These are phyloP conservation scores for Leuciscus waleckii DNA, from an alignment of 2,797 vertebrate species.

Conservation along the genomic window DNA sequence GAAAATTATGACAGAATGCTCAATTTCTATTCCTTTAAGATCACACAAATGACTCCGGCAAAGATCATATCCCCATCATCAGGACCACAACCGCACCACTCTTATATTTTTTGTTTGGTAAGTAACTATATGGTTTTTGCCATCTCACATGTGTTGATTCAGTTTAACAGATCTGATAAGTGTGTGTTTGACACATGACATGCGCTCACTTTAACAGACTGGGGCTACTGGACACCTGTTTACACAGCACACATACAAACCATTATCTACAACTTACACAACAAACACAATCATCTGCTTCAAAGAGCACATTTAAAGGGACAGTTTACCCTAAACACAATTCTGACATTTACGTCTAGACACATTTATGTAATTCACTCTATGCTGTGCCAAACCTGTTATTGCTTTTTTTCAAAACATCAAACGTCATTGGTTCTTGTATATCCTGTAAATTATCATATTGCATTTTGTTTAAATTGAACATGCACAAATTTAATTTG, in stretches of 20 bases:
- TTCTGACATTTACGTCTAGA: not conserved
- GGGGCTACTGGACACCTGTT: conserved; percentile 25
- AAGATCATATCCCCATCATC: not conserved
- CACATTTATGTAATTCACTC: not conserved
- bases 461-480: not conserved
- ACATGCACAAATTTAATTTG: not conserved
- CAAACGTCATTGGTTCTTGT: not conserved
- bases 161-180: conserved; percentile 2
- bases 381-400: not conserved
- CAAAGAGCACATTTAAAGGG: not conserved
- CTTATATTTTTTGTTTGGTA: not conserved
- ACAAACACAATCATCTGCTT: conserved; percentile 3
- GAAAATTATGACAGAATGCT: not conserved
- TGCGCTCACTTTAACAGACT: not conserved
- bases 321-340: not conserved
- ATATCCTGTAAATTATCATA: not conserved
- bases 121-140: not conserved
- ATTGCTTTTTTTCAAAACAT: not conserved
- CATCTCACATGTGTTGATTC: not conserved
- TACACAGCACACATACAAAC: conserved; percentile 22
- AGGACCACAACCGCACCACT: not conserved
- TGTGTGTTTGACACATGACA: not conserved
- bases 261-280: conserved; percentile 6
- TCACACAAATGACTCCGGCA: not conserved
- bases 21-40: not conserved